Base-by-base conservation (phyloP, 2,888 invertebrate species). In the Mycalesis mineus region DNA sequence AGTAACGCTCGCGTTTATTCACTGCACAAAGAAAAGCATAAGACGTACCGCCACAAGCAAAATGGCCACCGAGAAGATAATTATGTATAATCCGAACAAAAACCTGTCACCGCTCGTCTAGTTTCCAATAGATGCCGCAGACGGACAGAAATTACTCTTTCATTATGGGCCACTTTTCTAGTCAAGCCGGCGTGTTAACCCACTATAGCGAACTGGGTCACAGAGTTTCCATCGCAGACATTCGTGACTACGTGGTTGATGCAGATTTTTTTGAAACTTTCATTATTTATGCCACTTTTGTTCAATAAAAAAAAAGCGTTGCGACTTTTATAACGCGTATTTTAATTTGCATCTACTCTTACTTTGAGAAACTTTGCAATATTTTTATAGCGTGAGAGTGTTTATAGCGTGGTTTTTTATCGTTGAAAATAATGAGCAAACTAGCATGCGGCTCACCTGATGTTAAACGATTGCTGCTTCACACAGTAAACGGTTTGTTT, bases 171-270 rank as follows among this genome's bases (percentile, higher is more conserved):
- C 48, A 65, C 55, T 53, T 65, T 61, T 64, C 62, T 58, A 44
- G 56, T 48, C 50, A 59, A 51, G 56, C 57, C 53, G 42, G 56
- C 53, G 36, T 51, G 59, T 58, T 59, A 61, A 59, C 58, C 56
- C 49, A 64, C 60, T 56, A 59, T 56, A 57, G 13, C 39, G 42
- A 65, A 59, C 62, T 60, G 50, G 67, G 65, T 61, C 67, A 60
- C 40, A 58, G 60, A 53, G 65, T 58, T 44, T 60, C 59, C 60
- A 55, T 47, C 52, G 53, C 36, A 8, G 48, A 58, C 52, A 45
- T 47, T 62, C 62, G 57, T 60, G 52, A 51, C 50, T 50, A 41
- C 50, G 36, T 29, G 36, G 54, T 48, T 51, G 52, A 44, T 53
- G 48, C 40, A 51, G 51, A 55, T 50, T 51, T 57, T 53, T 62